Evolutionary conservation across 1,140 invertebrate genomes (phyloP).

Genomic region (Antheraea mylitta): DNA sequence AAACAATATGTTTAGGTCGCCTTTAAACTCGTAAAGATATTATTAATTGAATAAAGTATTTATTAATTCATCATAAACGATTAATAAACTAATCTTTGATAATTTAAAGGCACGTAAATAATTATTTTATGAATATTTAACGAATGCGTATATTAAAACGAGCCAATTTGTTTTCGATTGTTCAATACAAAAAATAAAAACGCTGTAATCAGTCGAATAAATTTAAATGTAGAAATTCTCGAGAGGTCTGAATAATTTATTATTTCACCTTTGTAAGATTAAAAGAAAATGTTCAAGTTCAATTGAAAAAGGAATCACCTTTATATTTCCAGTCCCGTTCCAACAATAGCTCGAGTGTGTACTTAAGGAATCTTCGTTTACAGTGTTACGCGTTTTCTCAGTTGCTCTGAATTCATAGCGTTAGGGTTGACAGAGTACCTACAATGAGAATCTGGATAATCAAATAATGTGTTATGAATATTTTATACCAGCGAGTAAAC

Average conservation of each 20-base stretch:
- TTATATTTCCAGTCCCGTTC: neutral
- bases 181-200: neutral
- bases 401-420: neutral
- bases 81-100: too few species aligned
- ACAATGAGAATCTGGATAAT: neutral
- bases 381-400: neutral
- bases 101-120: too few species aligned
- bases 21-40: too few species aligned
- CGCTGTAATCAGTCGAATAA: neutral
- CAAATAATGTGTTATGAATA: too few species aligned
- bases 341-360: slow-evolving; percentile 1
- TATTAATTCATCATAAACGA: too few species aligned
- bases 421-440: neutral
- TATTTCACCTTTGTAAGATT: neutral
- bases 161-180: too few species aligned
- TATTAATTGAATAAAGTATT: too few species aligned
- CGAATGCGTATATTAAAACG: too few species aligned
- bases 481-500: too few species aligned
- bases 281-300: slow-evolving; percentile 1
- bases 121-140: too few species aligned
- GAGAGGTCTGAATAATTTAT: neutral
- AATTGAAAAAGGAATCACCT: slow-evolving; percentile 1
- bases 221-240: neutral
- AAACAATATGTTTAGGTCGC: too few species aligned
- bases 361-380: slow-evolving; percentile 2